These are phyloP conservation scores for Butorides virescens DNA, from an alignment of 2,113 vertebrate species.

Conservation along the genomic window DNA sequence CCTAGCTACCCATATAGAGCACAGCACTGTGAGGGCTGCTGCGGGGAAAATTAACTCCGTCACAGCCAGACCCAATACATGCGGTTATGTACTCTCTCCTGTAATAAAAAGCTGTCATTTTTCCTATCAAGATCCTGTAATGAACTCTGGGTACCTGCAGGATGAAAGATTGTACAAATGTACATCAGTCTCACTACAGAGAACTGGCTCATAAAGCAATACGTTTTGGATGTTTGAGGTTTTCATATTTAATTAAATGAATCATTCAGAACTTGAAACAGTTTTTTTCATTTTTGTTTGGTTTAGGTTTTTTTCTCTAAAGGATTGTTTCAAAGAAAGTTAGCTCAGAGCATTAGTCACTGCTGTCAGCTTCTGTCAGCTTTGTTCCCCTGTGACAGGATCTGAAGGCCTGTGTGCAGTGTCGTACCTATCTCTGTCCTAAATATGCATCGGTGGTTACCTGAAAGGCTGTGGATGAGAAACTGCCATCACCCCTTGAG, in stretches of 20 bases:
- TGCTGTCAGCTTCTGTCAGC: slow-evolving; percentile 7
- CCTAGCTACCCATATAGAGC: no score
- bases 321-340: background rate
- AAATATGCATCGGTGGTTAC: slow-evolving; percentile 55
- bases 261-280: background rate
- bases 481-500: slow-evolving; percentile 50
- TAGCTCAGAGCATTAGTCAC: background rate
- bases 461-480: slow-evolving; percentile 59
- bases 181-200: background rate
- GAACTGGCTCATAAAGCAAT: background rate
- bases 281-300: background rate
- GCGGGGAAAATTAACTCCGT: no score
- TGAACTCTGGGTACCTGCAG: background rate
- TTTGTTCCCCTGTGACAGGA: slow-evolving; percentile 8
- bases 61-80: background rate
- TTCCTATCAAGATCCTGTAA: background rate
- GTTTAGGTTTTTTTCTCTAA: background rate
- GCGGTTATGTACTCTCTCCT: background rate
- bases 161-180: background rate
- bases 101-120: background rate
- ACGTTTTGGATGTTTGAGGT: background rate
- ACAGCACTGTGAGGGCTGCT: no score
- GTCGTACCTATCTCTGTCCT: background rate
- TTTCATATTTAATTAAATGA: background rate
- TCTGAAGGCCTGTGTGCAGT: slow-evolving; percentile 10